Conservation (phyloP, 2,888 invertebrate species). For the Lasius platythorax region DNA sequence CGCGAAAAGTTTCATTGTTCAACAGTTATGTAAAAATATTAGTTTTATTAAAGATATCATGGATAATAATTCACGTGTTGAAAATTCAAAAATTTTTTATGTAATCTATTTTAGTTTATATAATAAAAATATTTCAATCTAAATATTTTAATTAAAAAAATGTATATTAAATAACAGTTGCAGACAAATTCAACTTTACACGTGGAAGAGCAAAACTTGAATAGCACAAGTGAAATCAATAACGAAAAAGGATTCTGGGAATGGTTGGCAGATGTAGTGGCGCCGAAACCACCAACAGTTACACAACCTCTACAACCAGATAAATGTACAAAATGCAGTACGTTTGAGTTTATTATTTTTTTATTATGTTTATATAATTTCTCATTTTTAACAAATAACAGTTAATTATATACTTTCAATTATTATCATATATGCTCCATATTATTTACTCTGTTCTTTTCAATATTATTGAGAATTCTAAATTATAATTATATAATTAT, state of each 20-base stretch:
- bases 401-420: background rate
- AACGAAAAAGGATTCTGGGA: constrained; percentile 83
- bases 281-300: constrained; percentile 76
- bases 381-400: background rate
- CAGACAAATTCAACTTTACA: constrained; percentile 23
- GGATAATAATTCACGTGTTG: background rate
- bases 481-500: too few species aligned
- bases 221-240: constrained; percentile 20
- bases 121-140: background rate
- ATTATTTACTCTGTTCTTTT: too few species aligned
- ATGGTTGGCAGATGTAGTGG: constrained; percentile 86
- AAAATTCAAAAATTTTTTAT: background rate
- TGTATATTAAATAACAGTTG: constrained; percentile 18
- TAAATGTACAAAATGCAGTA: constrained; percentile 87
- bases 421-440: too few species aligned
- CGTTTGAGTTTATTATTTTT: constrained; percentile 75
- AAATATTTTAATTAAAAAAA: background rate
- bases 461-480: too few species aligned
- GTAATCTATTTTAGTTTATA: background rate
- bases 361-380: background rate
- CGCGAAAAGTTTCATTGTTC: background rate
- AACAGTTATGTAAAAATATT: background rate
- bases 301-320: constrained; percentile 77
- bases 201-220: background rate
- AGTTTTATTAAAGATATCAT: background rate